phyloP scores from a whole-genome alignment of 2,113 vertebrate species.

The Tretioscincus oriximinensis region DNA sequence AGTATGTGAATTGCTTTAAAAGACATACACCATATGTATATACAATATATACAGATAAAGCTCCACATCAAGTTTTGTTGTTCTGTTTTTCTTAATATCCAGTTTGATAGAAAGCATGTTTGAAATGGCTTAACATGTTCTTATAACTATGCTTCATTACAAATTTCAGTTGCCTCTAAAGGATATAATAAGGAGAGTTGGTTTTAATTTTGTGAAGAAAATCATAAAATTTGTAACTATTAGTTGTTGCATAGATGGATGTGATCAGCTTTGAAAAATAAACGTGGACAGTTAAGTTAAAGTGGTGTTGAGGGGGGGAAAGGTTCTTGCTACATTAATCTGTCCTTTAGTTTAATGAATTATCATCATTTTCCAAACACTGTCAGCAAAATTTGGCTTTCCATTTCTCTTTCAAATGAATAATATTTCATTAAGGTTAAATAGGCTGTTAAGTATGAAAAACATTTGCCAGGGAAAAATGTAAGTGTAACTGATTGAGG shows the following conservation, averaged over 20 bases:
- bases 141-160: not conserved
- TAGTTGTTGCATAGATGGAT: constrained; percentile 9
- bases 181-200: not conserved
- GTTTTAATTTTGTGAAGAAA: not conserved
- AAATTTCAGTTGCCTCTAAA: not conserved
- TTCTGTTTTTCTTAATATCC: not conserved
- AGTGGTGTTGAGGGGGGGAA: not conserved
- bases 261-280: constrained; percentile 15
- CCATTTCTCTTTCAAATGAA: constrained; percentile 7
- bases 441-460: constrained; percentile 1
- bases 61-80: too few species aligned
- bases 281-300: not conserved
- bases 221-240: not conserved
- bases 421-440: constrained; percentile 24
- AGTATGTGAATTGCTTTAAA: too few species aligned
- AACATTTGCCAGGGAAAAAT: not conserved
- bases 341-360: constrained; percentile 11
- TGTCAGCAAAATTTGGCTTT: constrained; percentile 15
- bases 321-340: not conserved
- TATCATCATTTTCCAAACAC: constrained; percentile 15
- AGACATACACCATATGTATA: too few species aligned
- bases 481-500: not conserved
- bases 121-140: not conserved
- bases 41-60: too few species aligned
- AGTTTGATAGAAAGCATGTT: not conserved